Conservation (phyloP, 2,888 invertebrate species). For the Stratiomys singularior region DNA sequence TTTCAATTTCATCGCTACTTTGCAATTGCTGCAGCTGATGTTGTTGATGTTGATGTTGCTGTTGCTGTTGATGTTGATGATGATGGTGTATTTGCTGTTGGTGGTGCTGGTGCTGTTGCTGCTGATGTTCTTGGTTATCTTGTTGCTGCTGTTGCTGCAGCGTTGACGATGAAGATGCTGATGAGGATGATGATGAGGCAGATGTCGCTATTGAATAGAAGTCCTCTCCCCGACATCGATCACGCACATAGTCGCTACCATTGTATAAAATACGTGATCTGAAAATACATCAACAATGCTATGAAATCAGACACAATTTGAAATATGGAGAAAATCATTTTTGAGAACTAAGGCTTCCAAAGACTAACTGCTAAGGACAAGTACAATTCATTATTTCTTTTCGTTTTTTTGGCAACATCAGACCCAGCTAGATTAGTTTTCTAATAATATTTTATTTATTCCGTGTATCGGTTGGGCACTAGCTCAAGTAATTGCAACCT, state of each 20-base stretch:
- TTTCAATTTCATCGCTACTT: constrained; percentile 57
- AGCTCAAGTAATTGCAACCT: too few species aligned
- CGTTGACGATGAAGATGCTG: constrained; percentile 53
- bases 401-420: too few species aligned
- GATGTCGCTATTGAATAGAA: constrained; percentile 59
- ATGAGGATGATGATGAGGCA: constrained; percentile 53
- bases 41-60: constrained; percentile 53
- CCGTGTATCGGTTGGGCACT: too few species aligned
- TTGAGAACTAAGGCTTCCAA: too few species aligned
- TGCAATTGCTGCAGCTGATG: constrained; percentile 56
- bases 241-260: constrained; percentile 59
- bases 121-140: constrained; percentile 54
- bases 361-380: too few species aligned
- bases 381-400: too few species aligned
- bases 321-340: not conserved
- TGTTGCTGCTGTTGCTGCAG: constrained; percentile 53
- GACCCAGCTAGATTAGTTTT: too few species aligned
- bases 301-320: not conserved
- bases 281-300: constrained; percentile 35
- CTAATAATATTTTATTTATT: too few species aligned
- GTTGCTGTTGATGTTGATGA: constrained; percentile 52
- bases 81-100: too few species aligned
- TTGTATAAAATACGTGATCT: constrained; percentile 64
- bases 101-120: constrained; percentile 52
- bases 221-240: constrained; percentile 62